Conservation (phyloP, 2,888 invertebrate species). For the Penaeus monodon region DNA sequence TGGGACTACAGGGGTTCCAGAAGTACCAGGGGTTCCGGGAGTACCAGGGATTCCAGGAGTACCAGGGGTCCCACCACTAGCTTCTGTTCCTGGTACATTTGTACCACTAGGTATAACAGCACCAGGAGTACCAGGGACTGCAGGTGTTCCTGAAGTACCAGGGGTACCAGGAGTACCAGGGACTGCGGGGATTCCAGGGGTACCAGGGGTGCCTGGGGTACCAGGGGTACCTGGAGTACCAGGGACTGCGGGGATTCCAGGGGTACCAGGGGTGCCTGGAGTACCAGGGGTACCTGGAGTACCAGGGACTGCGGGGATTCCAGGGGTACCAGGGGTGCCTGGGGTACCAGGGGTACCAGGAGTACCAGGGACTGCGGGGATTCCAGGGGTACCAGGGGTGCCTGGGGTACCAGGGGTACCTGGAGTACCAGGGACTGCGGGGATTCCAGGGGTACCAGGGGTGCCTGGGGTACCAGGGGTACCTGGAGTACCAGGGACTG, state of each 20-base stretch:
- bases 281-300: background rate
- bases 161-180: background rate
- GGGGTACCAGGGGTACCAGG: background rate
- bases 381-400: background rate
- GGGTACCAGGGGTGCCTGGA: background rate
- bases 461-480: background rate
- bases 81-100: no score
- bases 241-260: background rate
- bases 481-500: no score
- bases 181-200: background rate
- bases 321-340: background rate
- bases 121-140: background rate
- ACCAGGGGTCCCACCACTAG: background rate
- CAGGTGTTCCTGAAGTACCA: no score
- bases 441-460: background rate
- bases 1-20: no score
- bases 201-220: background rate
- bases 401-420: background rate
- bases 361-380: no score
- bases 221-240: background rate
- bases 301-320: background rate
- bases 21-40: no score
- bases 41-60: background rate
- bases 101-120: no score
- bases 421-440: background rate